phyloP scores from a whole-genome alignment of 1,140 invertebrate genomes.

The Cephus cinctus region DNA sequence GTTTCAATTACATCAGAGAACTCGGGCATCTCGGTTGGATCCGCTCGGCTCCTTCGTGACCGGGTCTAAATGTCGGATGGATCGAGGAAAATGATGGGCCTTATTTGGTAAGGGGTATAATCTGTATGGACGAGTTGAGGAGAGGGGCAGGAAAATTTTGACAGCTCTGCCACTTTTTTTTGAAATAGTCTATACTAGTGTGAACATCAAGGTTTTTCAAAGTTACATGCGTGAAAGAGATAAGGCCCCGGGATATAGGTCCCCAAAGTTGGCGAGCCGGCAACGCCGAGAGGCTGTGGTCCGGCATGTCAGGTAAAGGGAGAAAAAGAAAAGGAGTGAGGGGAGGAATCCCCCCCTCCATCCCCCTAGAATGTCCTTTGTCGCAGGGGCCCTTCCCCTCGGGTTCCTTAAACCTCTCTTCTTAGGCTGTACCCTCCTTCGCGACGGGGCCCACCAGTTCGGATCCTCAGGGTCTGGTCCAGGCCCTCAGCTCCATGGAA shows the following conservation, averaged over 20 bases:
- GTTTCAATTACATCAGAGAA: conserved; percentile 47
- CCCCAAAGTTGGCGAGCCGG: conserved; percentile 33
- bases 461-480: conserved; percentile 20
- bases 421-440: conserved; percentile 1
- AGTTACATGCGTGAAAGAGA: too few species aligned
- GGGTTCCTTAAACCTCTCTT: not conserved
- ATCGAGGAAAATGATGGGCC: too few species aligned
- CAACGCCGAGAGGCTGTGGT: conserved; percentile 33
- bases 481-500: too few species aligned
- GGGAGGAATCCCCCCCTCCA: conserved; percentile 16
- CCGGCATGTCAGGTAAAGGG: conserved; percentile 20
- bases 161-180: too few species aligned
- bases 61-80: too few species aligned
- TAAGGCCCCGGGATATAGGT: too few species aligned
- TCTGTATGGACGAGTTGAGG: too few species aligned
- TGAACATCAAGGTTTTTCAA: conserved; percentile 8
- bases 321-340: conserved; percentile 16
- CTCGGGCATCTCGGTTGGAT: conserved; percentile 2
- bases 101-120: too few species aligned
- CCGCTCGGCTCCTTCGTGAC: too few species aligned
- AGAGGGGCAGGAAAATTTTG: too few species aligned
- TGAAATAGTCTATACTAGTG: too few species aligned
- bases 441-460: conserved; percentile 14
- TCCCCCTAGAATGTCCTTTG: conserved; percentile 47
- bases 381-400: conserved; percentile 25